Evolutionary conservation across 2,797 vertebrate species (phyloP), one percentile per base, ranked within the genome.

Genomic region (Iguana delicatissima): DNA sequence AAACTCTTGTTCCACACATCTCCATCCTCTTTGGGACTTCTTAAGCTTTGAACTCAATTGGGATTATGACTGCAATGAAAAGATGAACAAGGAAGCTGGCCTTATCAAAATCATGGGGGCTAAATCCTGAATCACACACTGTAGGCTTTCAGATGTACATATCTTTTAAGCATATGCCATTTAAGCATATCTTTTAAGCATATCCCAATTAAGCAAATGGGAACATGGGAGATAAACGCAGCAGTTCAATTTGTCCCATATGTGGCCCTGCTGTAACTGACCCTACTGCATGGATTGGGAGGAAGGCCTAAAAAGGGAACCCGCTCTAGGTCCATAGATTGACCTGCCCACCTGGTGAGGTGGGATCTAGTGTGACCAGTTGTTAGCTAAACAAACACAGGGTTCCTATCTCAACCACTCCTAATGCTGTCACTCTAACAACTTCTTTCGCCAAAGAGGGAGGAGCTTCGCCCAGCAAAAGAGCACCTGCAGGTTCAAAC

Each of bases 51-150:
- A 57, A 82, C 52, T 76, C 2, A 91, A 88, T 73, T 16, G 22
- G 18, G 62, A 92, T 87, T 62, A 92, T 10, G 64, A 87, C 81
- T 90, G 72, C 72, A 86, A 14, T 14, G 12, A n/a, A 81, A 77
- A 0, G 46, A 93, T 62, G 81, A 13, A 12, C n/a, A 67, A 64
- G 22, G 32, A 74, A 55, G 9, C 6, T 8, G 7, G 1, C 3
- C 42, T 13, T 18, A 57, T 1, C 8, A 55, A 55, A 55, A 77
- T 12, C 72, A n/a, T 14, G 18, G 38, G 13, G 52, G 29, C 7
- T n/a, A 59, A 73, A 73, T n/a, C 22, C 22, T 67, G 76, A n/a
- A 67, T 1, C 29, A n/a, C 38, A 80, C 29, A 35, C 5, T 32
- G 38, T 7, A 73, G 13, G 38, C 6, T 50, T 57, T 88, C 46